Base-by-base conservation (phyloP, 2,113 vertebrate genomes). In the Callorhinus ursinus region DNA sequence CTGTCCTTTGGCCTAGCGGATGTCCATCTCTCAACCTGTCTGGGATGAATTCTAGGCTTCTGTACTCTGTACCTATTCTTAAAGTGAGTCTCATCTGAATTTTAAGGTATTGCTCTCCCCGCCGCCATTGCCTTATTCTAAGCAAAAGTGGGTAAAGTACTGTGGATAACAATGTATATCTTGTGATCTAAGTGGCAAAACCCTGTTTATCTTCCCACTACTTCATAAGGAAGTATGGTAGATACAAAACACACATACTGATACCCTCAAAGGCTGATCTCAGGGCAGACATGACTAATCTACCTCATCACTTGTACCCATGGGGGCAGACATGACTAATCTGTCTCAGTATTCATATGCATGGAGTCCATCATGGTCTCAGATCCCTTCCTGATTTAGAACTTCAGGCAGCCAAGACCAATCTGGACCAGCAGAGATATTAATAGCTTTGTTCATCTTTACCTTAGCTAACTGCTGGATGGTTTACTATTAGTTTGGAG, bases 201-300 rank as follows among this genome's bases (percentile, higher is more conserved):
- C 8, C n/a, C 36, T 69, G 55, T 82, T 95, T 93, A 28, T 33
- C 28, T 90, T 94, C 39, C 46, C 59, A 15, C 36, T 53, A 81
- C 31, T 93, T 55, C 71, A 91, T 7, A n/a, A 89, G 72, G 26
- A 77, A 4, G 8, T 82, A 65, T 85, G 26, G 18, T 22, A 82
- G 36, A 31, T n/a, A 42, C 53, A 53, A 88, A 42, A n/a, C 79
- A 28, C 21, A 72, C 1, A 4, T 22, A 28, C 5, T 8, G 5
- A 31, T 65, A 22, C 6, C 28, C 12, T 80, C 0, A 33, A n/a
- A 5, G 0, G 57, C 59, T 53, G 2, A 55, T 69, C 57, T 84
- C 93, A 90, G 51, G 67, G n/a, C 69, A 94, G 88, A 76, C 81
- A 87, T 88, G 21, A 81, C 42, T 63, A 88, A 95, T 88, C 57